Percentiles rank a stretch among this genome's conserved stretches.
These are phyloP conservation scores for Agonum fuliginosum DNA, from an alignment of 2,888 invertebrate species.

Conservation along the genomic window DNA sequence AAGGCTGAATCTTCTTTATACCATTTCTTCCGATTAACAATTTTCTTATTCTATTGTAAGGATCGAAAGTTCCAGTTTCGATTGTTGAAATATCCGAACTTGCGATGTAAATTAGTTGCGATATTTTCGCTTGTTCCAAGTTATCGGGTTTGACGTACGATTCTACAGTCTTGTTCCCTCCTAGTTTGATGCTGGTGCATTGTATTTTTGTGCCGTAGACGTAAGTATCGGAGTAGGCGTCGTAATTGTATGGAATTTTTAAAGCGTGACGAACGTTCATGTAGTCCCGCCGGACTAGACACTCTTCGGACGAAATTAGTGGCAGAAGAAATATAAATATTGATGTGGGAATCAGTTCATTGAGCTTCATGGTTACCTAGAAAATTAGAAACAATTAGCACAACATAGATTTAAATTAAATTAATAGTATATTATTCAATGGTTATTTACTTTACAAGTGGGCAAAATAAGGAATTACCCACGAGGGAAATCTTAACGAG, in stretches of 20 bases:
- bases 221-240: background rate
- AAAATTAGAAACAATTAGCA: background rate
- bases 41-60: slow-evolving; percentile 7
- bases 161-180: background rate
- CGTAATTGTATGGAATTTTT: slow-evolving; percentile 14
- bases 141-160: background rate
- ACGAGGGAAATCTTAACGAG: too few species aligned
- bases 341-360: background rate
- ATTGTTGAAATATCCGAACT: background rate
- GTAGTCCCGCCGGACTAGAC: background rate
- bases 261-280: background rate
- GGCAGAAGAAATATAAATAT: background rate
- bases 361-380: background rate
- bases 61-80: background rate
- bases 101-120: background rate
- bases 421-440: too few species aligned
- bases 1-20: background rate
- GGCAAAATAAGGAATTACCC: too few species aligned
- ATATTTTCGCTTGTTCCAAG: background rate
- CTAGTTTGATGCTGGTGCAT: background rate
- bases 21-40: background rate
- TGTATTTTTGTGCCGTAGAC: background rate
- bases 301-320: background rate
- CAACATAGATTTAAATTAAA: too few species aligned
- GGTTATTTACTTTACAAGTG: too few species aligned